phyloP scores from a whole-genome alignment of 1,140 invertebrate species.

The Acyrthosiphon pisum region DNA sequence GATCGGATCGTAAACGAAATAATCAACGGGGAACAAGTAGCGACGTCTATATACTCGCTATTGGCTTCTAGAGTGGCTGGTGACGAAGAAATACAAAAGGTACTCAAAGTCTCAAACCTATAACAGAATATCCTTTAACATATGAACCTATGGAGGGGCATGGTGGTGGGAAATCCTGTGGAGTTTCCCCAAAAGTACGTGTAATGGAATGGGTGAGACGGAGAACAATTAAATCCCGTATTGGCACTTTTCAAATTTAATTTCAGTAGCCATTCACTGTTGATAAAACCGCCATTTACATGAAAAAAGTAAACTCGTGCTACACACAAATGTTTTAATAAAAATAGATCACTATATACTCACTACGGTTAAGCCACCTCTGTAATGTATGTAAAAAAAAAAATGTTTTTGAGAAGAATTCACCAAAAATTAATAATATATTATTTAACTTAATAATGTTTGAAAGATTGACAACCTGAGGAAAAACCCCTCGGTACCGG shows the following conservation, averaged over 20 bases:
- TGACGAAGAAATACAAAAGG: not conserved
- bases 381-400: no score
- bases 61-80: not conserved
- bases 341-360: no score
- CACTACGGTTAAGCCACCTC: no score
- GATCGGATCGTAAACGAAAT: slow-evolving; percentile 22
- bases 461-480: slow-evolving; percentile 7
- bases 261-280: not conserved
- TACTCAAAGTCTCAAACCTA: not conserved
- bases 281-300: not conserved
- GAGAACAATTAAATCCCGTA: no score
- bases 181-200: not conserved
- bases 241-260: no score
- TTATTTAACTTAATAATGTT: not conserved
- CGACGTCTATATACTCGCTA: not conserved
- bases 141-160: no score
- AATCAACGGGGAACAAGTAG: not conserved
- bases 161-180: not conserved
- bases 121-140: not conserved
- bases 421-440: not conserved
- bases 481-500: not conserved
- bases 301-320: not conserved
- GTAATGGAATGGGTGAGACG: no score
- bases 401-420: not conserved
- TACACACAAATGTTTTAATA: no score